A percentile compares a stretch with the other conserved stretches of the same genome.
phyloP scores from a whole-genome alignment of 2,113 vertebrate genomes.

The Pelecanus crispus region DNA sequence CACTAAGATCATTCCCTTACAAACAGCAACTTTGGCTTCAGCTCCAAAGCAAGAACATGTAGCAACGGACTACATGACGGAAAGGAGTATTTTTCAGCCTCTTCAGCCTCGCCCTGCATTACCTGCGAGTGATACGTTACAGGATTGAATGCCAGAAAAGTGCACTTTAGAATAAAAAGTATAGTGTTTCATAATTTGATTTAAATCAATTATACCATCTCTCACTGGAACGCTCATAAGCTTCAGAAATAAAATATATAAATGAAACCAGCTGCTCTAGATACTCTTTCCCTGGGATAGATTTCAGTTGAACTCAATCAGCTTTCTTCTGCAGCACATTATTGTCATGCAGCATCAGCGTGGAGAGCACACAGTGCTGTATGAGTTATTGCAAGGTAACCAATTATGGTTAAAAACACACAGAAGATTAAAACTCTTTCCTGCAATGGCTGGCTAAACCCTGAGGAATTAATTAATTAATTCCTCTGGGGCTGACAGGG shows the following conservation, averaged over 20 bases:
- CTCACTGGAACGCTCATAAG: slow-evolving; percentile 78
- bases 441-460: slow-evolving; percentile 31
- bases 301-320: slow-evolving; percentile 71
- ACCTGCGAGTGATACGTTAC: slow-evolving; percentile 67
- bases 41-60: not conserved
- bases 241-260: slow-evolving; percentile 77
- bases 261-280: slow-evolving; percentile 80
- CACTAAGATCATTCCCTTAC: not conserved
- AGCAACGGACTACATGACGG: not conserved
- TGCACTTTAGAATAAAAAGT: slow-evolving; percentile 71
- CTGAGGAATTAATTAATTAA: slow-evolving; percentile 64
- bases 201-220: slow-evolving; percentile 86
- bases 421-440: slow-evolving; percentile 57
- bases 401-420: slow-evolving; percentile 16
- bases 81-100: not conserved
- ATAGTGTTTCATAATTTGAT: slow-evolving; percentile 81
- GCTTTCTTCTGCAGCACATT: slow-evolving; percentile 58
- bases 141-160: slow-evolving; percentile 68
- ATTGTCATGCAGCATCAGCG: slow-evolving; percentile 57
- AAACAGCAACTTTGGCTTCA: not conserved
- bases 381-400: slow-evolving; percentile 44
- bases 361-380: slow-evolving; percentile 43
- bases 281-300: slow-evolving; percentile 67
- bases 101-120: slow-evolving; percentile 38
- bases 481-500: slow-evolving; percentile 48